phyloP scores from a whole-genome alignment of 2,888 invertebrate genomes.

The Alcis repandata region DNA sequence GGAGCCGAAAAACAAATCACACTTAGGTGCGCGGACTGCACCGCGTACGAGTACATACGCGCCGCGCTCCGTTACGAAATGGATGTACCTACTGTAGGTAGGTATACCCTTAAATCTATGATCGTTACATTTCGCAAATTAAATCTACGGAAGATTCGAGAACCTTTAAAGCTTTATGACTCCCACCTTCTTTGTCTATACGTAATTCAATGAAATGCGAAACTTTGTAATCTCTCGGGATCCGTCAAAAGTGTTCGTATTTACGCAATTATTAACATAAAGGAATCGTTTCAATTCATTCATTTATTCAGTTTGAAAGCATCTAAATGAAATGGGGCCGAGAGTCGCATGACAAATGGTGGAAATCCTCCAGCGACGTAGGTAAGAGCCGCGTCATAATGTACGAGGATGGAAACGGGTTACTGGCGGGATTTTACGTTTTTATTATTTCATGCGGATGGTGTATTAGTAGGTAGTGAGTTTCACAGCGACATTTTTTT shows the following conservation, averaged over 20 bases:
- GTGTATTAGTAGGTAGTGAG: not conserved
- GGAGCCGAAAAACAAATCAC: too few species aligned
- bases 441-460: not conserved
- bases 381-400: slow-evolving; percentile 1
- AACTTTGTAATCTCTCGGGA: slow-evolving; percentile 35
- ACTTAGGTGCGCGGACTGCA: too few species aligned
- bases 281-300: slow-evolving; percentile 41
- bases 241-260: slow-evolving; percentile 35
- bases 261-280: slow-evolving; percentile 40
- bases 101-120: slow-evolving; percentile 14
- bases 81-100: too few species aligned
- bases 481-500: not conserved
- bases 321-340: slow-evolving; percentile 37
- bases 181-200: slow-evolving; percentile 30
- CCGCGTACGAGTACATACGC: too few species aligned
- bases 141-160: slow-evolving; percentile 17
- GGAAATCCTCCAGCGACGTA: slow-evolving; percentile 23
- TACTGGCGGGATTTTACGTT: slow-evolving; percentile 8
- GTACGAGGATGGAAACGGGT: slow-evolving; percentile 14
- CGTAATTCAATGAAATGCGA: slow-evolving; percentile 32
- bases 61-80: not conserved
- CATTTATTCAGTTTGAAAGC: slow-evolving; percentile 40
- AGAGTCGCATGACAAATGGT: slow-evolving; percentile 51
- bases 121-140: slow-evolving; percentile 23
- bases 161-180: slow-evolving; percentile 8